These are phyloP conservation scores for Glaucidium brasilianum DNA, from an alignment of 2,113 vertebrate genomes.

Conservation along the genomic window DNA sequence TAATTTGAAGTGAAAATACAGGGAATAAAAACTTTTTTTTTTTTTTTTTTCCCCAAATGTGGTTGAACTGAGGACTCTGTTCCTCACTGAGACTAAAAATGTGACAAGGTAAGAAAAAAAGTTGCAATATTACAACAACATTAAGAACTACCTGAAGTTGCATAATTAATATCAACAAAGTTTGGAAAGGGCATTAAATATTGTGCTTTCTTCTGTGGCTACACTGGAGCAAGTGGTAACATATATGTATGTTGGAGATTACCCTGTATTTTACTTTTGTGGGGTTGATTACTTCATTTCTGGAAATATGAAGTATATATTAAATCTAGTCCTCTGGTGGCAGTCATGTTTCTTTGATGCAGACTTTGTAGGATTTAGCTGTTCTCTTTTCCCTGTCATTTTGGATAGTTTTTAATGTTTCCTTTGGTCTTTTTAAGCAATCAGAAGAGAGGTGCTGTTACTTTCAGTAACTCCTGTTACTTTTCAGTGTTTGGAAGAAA, in stretches of 20 bases:
- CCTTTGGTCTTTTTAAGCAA: not conserved
- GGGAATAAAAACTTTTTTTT: not conserved
- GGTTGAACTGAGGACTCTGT: not conserved
- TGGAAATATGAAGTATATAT: not conserved
- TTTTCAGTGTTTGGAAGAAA: not conserved
- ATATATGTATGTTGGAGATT: accelerated
- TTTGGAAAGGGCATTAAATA: not conserved
- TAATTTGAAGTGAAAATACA: not conserved
- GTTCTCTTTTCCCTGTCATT: not conserved
- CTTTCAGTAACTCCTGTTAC: not conserved
- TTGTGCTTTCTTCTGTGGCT: not conserved
- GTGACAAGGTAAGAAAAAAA: not conserved
- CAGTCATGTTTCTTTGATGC: accelerated
- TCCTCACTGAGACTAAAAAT: not conserved
- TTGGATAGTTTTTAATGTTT: not conserved
- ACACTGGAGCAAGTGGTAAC: not conserved
- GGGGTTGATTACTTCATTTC: not conserved
- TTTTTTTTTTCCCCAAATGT: not conserved
- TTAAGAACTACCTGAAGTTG: not conserved
- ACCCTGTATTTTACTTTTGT: not conserved
- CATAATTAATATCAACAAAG: not conserved
- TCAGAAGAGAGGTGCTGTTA: not conserved
- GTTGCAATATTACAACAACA: not conserved
- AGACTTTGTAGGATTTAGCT: not conserved
- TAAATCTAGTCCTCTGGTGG: not conserved